phyloP scores from a whole-genome alignment of 2,888 invertebrate genomes.

The Ferrisia virgata region DNA sequence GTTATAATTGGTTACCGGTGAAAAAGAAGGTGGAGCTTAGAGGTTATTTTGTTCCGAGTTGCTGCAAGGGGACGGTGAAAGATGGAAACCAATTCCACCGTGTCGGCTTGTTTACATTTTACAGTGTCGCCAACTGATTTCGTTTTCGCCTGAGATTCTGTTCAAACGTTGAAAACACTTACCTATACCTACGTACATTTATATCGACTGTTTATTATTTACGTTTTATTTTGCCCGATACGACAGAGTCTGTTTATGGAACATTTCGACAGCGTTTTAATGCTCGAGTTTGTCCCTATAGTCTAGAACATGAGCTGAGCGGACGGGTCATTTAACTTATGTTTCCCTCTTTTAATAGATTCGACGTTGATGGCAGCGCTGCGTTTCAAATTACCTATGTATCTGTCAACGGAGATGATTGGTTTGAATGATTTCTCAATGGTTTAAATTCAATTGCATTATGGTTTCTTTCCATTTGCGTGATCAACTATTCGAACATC shows the following conservation, averaged over 20 bases:
- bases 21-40: background rate
- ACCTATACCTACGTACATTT: no score
- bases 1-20: slow-evolving; percentile 27
- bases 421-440: background rate
- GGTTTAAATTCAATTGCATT: background rate
- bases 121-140: slow-evolving; percentile 25
- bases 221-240: background rate
- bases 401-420: background rate
- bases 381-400: background rate
- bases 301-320: no score
- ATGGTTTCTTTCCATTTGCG: background rate
- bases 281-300: background rate
- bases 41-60: background rate
- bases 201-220: background rate
- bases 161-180: no score
- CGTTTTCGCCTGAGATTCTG: background rate
- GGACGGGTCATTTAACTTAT: background rate
- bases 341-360: background rate
- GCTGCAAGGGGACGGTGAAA: background rate
- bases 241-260: no score
- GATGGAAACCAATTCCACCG: slow-evolving; percentile 1
- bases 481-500: background rate
- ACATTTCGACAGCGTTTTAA: background rate
- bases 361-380: background rate
- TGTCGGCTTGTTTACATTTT: background rate